Base-by-base conservation (phyloP, 1,140 invertebrate species). In the Phymastichus coffea region DNA sequence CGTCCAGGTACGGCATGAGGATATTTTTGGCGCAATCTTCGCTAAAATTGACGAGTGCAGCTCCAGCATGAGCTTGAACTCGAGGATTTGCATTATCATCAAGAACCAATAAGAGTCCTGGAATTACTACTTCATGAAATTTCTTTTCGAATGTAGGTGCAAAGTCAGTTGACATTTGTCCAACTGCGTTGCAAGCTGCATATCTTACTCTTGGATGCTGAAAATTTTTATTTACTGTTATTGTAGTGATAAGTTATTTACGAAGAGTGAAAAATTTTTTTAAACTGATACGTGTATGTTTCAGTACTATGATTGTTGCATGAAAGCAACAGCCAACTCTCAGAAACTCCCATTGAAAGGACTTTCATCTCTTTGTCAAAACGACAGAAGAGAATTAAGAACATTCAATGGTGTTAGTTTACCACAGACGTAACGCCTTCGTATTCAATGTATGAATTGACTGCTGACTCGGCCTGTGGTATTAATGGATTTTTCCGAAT, bases 81-180 rank as follows among this genome's bases (percentile, higher is more conserved):
- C 97, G 83, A 2, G 97, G 95, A 79, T 95, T 94, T 1, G 81
- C 85, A 70, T 92, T 88, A 74, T 99, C 94, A 70, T 95, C 94
- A 62, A 99, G 83, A n/a, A 98, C 84, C 77, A 88, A 84, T 4
- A 99, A 76, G 23, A 99, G 80, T 12, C 91, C 93, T 35, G 94
- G 93, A 30, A 99, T 89, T 46, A 99, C 90, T 80, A 91, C 91
- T 53, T 89, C 88, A 72, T 99, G 97, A 78, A 97, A 99, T 80
- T 98, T 98, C 80, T 98, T 98, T 77, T 99, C 94, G 70, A 99
- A 97, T 8, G 84, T 83, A 4, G 95, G 95, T 4, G 94, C 94
- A 84, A 99, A 99, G 79, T 99, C 98, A 12, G 95, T 95, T 1
- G 95, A 94, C 93, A 99, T 97, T 81, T 99, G 97, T 14, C 98